Base-by-base conservation (phyloP, 53 echinoderm and acorn worm species). In the Zoroaster sp. region DNA sequence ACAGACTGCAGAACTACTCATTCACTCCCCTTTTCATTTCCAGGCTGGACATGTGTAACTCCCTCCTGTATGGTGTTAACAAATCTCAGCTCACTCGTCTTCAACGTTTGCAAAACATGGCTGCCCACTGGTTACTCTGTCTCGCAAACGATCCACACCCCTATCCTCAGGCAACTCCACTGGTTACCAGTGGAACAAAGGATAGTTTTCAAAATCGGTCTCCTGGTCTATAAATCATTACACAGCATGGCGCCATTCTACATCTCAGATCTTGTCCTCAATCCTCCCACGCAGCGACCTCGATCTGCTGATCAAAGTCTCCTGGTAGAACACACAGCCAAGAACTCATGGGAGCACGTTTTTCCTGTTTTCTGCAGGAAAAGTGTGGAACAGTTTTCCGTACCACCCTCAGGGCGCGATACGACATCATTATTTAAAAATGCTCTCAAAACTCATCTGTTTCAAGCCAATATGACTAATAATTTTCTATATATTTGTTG, bases 41-140 rank as follows among this genome's bases (percentile, higher is more conserved):
- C 1, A 18, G 23, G 15, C 67, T 81, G 25, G 66, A 81, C 63
- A 66, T 59, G 59, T 34, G 81, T 3, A 81, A 81, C 66, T 55
- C 81, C 59, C 59, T 80, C 35, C n/a, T 81, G 81, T 81, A 43
- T 18, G 81, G 81, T n/a, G 59, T 81, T 13, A 55, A 55, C 28
- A 41, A 66, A 65, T 20, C 28, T 7, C 59, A 65, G 38, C 35
- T 81, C 28, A 10, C n/a, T 59, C 81, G 63, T 34, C 66, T 81
- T 17, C 81, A 81, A 46, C 38, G 40, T 20, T 10, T 65, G 18
- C 40, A 81, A 35, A 66, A 81, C 36, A 55, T 25, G 25, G 81
- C 81, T 40, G 70, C 70, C 4, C 4, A 69, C 33, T 33, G 33
- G 33, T 69, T 31, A 69, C 70, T 51, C 17, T 15, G 18, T 51